Conservation (phyloP, 2,888 invertebrate genomes). For the Himalopsyche tibetana region DNA sequence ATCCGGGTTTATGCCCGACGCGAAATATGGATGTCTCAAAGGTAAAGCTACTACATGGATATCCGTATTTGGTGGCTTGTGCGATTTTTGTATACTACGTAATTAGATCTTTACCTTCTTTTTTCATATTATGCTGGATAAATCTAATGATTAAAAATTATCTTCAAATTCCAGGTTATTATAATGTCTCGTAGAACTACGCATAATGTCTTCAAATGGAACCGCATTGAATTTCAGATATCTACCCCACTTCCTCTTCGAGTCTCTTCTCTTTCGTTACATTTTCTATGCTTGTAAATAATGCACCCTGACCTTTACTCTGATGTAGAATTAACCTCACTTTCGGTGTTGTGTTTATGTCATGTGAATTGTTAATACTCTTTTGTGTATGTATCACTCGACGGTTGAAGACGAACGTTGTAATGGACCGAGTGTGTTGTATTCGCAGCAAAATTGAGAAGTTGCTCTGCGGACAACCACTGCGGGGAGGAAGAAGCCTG, state of each 20-base stretch:
- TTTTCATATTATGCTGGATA: slow-evolving; percentile 61
- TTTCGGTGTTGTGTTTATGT: slow-evolving; percentile 41
- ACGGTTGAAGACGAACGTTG: slow-evolving; percentile 49
- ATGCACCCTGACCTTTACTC: slow-evolving; percentile 60
- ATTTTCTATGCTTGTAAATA: slow-evolving; percentile 66
- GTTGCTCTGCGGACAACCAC: slow-evolving; percentile 80
- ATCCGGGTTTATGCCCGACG: slow-evolving; percentile 93
- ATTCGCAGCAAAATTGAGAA: slow-evolving; percentile 63
- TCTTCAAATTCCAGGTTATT: slow-evolving; percentile 76
- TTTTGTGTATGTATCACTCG: slow-evolving; percentile 31
- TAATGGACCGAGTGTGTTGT: slow-evolving; percentile 62
- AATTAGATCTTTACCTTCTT: slow-evolving; percentile 69
- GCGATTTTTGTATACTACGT: slow-evolving; percentile 64
- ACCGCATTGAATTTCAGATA: slow-evolving; percentile 69
- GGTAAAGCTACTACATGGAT: slow-evolving; percentile 81
- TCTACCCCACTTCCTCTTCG: slow-evolving; percentile 66
- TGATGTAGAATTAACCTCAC: slow-evolving; percentile 65
- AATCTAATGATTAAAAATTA: slow-evolving; percentile 72
- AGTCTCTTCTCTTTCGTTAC: slow-evolving; percentile 72
- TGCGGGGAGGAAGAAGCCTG: slow-evolving; percentile 92
- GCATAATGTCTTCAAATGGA: slow-evolving; percentile 74
- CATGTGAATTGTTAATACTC: slow-evolving; percentile 48
- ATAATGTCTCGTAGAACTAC: slow-evolving; percentile 75
- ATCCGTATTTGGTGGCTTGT: slow-evolving; percentile 66
- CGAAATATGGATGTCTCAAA: slow-evolving; percentile 96